Evolutionary conservation across 2,797 vertebrate genomes (phyloP).

Genomic region (Acomys russatus): DNA sequence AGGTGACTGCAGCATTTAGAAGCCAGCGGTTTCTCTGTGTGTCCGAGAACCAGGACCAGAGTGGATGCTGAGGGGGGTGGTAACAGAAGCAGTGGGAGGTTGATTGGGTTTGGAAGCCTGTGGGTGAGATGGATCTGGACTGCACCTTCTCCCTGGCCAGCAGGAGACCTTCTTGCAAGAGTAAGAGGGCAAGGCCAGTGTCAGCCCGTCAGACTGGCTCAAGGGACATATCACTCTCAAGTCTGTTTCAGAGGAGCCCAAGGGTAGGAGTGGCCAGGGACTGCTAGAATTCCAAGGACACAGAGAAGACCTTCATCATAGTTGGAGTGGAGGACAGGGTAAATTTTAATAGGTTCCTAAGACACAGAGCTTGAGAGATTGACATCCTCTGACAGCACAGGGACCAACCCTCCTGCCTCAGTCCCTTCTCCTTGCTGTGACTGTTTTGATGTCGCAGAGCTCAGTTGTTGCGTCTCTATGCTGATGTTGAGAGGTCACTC

Average conservation of each 20-base stretch:
- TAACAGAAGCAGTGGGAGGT: neutral
- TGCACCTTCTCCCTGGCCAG: neutral
- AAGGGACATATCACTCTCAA: neutral
- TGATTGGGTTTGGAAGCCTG: neutral
- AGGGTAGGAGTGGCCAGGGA: neutral
- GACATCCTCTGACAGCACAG: rapidly evolving
- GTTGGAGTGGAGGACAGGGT: neutral
- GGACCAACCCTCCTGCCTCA: neutral
- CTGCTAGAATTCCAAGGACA: neutral
- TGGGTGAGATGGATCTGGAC: neutral
- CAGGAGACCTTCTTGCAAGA: neutral
- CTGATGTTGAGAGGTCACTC: neutral
- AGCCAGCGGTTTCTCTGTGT: neutral
- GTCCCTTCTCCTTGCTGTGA: no score
- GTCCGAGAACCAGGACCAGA: neutral
- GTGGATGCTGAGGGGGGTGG: neutral
- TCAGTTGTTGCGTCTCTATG: neutral
- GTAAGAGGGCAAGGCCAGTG: neutral
- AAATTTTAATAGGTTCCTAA: neutral
- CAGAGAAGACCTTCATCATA: neutral
- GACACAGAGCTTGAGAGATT: neutral
- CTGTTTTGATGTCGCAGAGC: neutral
- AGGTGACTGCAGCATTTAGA: neutral
- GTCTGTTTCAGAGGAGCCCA: neutral
- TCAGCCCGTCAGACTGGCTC: neutral